Conservation (phyloP, 2,113 vertebrate genomes). For the Lamprotornis superbus region DNA sequence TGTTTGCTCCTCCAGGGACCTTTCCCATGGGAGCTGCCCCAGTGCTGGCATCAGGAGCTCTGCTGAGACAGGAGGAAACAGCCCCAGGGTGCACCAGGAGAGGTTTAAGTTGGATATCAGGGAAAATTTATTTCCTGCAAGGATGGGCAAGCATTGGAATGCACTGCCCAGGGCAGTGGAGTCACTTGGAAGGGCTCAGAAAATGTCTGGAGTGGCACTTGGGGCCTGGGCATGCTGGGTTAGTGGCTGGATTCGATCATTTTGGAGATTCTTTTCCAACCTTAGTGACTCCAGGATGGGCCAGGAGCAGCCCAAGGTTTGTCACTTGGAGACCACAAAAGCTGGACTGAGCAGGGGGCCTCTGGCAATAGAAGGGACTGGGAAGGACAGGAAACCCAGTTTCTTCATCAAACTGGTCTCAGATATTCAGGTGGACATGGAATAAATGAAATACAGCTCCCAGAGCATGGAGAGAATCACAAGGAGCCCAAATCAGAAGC, state of each 20-base stretch:
- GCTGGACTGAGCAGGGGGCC: fast-evolving
- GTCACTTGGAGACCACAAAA: background rate
- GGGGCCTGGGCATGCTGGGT: background rate
- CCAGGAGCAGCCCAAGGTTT: background rate
- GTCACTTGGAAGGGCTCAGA: background rate
- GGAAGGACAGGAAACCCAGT: background rate
- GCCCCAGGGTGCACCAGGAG: background rate
- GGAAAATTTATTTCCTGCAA: background rate
- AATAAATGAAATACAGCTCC: background rate
- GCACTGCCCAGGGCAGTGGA: background rate
- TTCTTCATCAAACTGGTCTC: background rate
- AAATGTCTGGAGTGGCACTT: fast-evolving
- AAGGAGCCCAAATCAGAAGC: background rate
- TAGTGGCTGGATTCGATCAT: fast-evolving
- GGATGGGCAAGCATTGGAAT: fast-evolving
- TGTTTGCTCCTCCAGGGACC: background rate
- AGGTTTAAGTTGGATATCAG: too few species aligned
- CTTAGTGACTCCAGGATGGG: fast-evolving
- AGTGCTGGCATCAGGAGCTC: fast-evolving
- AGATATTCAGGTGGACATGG: fast-evolving
- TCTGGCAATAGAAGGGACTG: background rate
- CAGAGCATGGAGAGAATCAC: background rate
- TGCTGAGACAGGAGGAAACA: too few species aligned
- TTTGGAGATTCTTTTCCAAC: background rate
- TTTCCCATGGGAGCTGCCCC: background rate